These are phyloP conservation scores for Agonopterix arenella DNA, from an alignment of 2,888 invertebrate genomes.

Conservation along the genomic window DNA sequence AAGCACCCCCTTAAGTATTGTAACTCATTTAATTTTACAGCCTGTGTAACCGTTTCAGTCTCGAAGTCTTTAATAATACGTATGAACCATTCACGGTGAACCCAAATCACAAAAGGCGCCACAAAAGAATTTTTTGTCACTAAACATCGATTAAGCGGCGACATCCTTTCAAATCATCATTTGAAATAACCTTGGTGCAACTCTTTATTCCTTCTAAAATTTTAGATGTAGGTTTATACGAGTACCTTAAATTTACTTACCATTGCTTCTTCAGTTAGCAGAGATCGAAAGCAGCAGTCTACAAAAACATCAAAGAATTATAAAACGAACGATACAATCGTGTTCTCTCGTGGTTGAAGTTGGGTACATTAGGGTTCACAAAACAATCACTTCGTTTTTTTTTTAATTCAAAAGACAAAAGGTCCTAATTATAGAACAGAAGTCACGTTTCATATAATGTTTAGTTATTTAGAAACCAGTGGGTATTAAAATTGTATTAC, in stretches of 20 bases:
- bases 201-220: not conserved
- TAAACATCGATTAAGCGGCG: constrained; percentile 13
- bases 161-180: constrained; percentile 35
- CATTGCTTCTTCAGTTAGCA: too few species aligned
- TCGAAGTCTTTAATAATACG: too few species aligned
- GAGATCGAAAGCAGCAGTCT: too few species aligned
- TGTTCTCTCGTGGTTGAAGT: not conserved
- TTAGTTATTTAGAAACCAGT: constrained; percentile 45
- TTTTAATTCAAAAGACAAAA: constrained; percentile 30
- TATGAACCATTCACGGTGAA: constrained; percentile 1
- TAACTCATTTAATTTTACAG: too few species aligned
- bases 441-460: constrained; percentile 61
- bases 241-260: too few species aligned
- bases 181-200: constrained; percentile 19
- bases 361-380: not conserved
- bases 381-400: constrained; percentile 18
- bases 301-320: too few species aligned
- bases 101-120: constrained; percentile 11
- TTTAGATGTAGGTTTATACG: too few species aligned
- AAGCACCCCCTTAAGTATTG: too few species aligned
- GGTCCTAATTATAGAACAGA: constrained; percentile 52
- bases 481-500: constrained; percentile 62
- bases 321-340: too few species aligned
- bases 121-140: constrained; percentile 15
- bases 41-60: too few species aligned